A percentile compares a stretch with the other conserved stretches of the same genome.
Evolutionary conservation across 2,113 vertebrate species (phyloP).

Genomic region (Trinectes maculatus): DNA sequence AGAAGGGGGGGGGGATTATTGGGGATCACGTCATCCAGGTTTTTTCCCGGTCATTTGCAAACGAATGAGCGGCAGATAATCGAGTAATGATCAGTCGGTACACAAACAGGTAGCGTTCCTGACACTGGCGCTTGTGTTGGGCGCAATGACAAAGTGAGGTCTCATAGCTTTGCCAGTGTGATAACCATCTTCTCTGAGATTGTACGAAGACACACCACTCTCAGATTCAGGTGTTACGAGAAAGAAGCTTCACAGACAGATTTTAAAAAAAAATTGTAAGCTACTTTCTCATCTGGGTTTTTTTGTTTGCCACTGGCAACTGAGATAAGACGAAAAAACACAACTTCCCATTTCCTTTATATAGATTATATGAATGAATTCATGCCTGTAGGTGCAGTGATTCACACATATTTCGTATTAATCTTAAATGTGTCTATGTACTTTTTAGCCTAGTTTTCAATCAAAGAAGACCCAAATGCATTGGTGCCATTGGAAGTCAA

Average conservation of each 20-base stretch:
- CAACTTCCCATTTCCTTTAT: constrained; percentile 18
- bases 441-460: too few relatives aligned
- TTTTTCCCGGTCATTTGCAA: constrained; percentile 23
- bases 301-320: background rate
- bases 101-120: background rate
- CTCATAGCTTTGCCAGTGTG: constrained; percentile 23
- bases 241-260: constrained; percentile 46
- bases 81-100: background rate
- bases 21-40: constrained; percentile 32
- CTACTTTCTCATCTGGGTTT: constrained; percentile 30
- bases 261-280: background rate
- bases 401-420: constrained; percentile 9
- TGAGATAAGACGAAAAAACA: constrained; percentile 24
- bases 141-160: constrained; percentile 25
- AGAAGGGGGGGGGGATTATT: constrained; percentile 8
- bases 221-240: constrained; percentile 37
- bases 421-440: too few relatives aligned
- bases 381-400: constrained; percentile 10
- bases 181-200: constrained; percentile 59
- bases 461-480: too few relatives aligned
- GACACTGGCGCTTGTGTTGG: constrained; percentile 2
- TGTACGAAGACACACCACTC: constrained; percentile 23
- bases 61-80: background rate
- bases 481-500: too few relatives aligned
- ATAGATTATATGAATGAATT: constrained; percentile 10